Base-by-base conservation (phyloP, 2,888 invertebrate species). In the Stegophylla sp. region DNA sequence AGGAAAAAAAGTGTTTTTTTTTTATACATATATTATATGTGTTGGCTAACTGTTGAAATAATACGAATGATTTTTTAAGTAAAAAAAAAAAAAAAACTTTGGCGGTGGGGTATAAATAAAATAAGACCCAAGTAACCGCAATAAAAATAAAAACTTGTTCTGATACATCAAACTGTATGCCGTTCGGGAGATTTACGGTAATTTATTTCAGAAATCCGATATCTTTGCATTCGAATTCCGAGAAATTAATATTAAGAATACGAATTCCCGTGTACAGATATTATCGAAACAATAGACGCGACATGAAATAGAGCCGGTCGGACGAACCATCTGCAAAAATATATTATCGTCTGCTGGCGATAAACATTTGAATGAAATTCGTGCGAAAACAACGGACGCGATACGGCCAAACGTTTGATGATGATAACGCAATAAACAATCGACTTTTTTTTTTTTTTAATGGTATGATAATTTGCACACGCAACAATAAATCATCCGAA, bases 271-370 rank as follows among this genome's bases (percentile, higher is more conserved):
- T 51, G 20, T n/a, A 26, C n/a, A 64, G 41, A 34, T 72, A 59
- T 9, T 59, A 73, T 61, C 45, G 26, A 73, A 73, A 73, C 73
- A 73, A 73, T 73, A 26, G 72, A 59, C 9, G n/a, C n/a, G n/a
- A 41, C 53, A 41, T 53, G 53, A 71, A 71, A 51, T 15, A 71
- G 23, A n/a, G 34, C n/a, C 51, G 20, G 9, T 34, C 48, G 48
- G 12, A n/a, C 56, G 17, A 20, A 53, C 28, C 45, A 12, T 28
- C 28, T 34, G n/a, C 13, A 34, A 34, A 69, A 48, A 69, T 9
- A 26, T 17, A 12, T 4, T n/a, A 34, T 48, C n/a, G 26, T 48
- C 67, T 34, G 23, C 10, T 26, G 17, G 10, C 53, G 10, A 53
- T n/a, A 53, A 53, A 23, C 20, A 23, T 56, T 56, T 56, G 56